Percentiles rank a stretch among this genome's conserved stretches.
Evolutionary conservation across 37 sponge, comb jelly and placozoan species (phyloP).

Genomic region (Haliclona indistincta): DNA sequence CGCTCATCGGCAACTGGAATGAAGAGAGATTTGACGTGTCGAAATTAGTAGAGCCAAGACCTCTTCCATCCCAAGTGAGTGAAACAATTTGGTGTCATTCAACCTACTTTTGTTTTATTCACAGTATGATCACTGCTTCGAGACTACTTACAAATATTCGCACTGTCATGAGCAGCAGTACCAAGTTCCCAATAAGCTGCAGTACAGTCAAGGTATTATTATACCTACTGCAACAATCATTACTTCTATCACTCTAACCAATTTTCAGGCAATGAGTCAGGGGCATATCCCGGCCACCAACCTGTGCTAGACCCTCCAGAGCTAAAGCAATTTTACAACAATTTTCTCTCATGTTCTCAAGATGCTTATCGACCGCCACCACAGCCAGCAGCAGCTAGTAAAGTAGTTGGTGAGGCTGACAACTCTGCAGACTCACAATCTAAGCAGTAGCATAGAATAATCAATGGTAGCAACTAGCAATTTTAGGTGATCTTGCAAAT

Average conservation of each 20-base stretch:
- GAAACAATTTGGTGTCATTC: neutral
- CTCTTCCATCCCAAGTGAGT: slow-evolving; percentile 82
- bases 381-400: too few species aligned
- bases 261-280: slow-evolving; percentile 30
- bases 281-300: slow-evolving; percentile 82
- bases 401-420: too few species aligned
- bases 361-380: slow-evolving; percentile 57
- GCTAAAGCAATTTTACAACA: slow-evolving; percentile 54
- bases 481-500: too few species aligned
- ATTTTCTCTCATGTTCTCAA: slow-evolving; percentile 60
- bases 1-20: slow-evolving; percentile 93
- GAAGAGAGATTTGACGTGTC: slow-evolving; percentile 84
- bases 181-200: neutral
- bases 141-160: slow-evolving; percentile 64
- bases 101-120: neutral
- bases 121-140: slow-evolving; percentile 75
- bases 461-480: too few species aligned
- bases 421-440: too few species aligned
- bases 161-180: slow-evolving; percentile 21
- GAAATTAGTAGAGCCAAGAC: slow-evolving; percentile 28
- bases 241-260: neutral
- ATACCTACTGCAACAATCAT: neutral
- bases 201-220: neutral
- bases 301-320: slow-evolving; percentile 76
- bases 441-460: too few species aligned